Conservation (phyloP, 2,888 invertebrate species). For the Yponomeuta evonymella region DNA sequence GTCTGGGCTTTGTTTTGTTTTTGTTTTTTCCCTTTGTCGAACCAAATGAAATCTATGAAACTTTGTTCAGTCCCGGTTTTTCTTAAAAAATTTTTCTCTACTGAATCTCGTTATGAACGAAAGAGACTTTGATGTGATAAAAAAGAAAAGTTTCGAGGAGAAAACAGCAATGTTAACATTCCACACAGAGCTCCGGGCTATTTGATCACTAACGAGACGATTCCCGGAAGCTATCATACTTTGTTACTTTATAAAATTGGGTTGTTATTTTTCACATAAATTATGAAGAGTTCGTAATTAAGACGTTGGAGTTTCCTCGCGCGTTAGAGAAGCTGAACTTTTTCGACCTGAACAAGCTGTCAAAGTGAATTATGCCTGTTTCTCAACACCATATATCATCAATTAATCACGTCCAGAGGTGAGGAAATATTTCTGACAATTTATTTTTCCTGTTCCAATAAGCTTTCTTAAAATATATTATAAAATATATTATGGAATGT, state of each 20-base stretch:
- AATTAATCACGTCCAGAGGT: not conserved
- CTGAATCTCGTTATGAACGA: conserved; percentile 41
- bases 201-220: conserved; percentile 62
- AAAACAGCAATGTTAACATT: conserved; percentile 56
- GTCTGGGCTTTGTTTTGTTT: conserved; percentile 42
- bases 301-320: conserved; percentile 31
- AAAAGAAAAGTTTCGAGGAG: conserved; percentile 41
- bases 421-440: not conserved
- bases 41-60: conserved; percentile 28
- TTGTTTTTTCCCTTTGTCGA: conserved; percentile 31
- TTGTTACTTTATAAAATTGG: conserved; percentile 51
- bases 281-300: conserved; percentile 42
- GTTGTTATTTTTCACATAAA: conserved; percentile 48
- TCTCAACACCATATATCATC: not conserved
- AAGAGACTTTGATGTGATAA: conserved; percentile 53
- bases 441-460: not conserved
- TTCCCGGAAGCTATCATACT: conserved; percentile 62
- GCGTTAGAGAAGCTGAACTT: conserved; percentile 4
- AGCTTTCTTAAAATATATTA: not conserved
- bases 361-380: conserved; percentile 3
- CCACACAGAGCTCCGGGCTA: conserved; percentile 48
- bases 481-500: too few species aligned
- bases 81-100: conserved; percentile 34
- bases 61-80: conserved; percentile 29
- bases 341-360: conserved; percentile 9